phyloP scores from a whole-genome alignment of 2,113 vertebrate genomes.

The Apeltes quadracus region DNA sequence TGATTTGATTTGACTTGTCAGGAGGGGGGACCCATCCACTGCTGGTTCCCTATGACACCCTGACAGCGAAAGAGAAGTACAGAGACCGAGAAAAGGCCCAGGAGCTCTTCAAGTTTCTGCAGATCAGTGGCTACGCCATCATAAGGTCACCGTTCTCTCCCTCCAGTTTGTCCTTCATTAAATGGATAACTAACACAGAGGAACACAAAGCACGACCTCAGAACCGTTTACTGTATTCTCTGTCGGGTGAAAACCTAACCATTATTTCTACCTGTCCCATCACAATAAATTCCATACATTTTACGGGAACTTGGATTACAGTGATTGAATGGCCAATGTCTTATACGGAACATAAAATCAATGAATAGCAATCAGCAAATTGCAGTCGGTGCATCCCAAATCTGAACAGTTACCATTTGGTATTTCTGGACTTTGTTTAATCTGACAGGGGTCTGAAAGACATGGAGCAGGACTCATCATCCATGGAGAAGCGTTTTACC shows the following conservation, averaged over 20 bases:
- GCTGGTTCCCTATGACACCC: conserved; percentile 93
- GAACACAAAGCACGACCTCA: background rate
- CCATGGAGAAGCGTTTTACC: conserved; percentile 95
- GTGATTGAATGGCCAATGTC: background rate
- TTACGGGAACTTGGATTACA: background rate
- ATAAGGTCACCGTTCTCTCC: conserved; percentile 67
- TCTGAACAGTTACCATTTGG: background rate
- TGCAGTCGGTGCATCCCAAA: background rate
- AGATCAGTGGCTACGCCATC: conserved; percentile 87
- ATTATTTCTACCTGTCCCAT: background rate
- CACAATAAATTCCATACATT: background rate
- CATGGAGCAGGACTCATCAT: conserved; percentile 90
- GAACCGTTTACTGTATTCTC: background rate
- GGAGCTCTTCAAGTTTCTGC: conserved; percentile 95
- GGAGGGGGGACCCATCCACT: conserved; percentile 94
- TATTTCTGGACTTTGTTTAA: background rate
- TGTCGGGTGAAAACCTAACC: background rate
- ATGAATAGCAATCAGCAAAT: background rate
- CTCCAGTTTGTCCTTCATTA: background rate
- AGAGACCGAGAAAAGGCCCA: conserved; percentile 95
- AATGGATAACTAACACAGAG: background rate
- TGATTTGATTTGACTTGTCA: conserved; percentile 56
- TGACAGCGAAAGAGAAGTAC: conserved; percentile 97
- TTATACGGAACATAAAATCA: background rate
- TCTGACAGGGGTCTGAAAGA: conserved; percentile 86